These are phyloP conservation scores for Stenichneumon culpator DNA, from an alignment of 2,888 invertebrate genomes.

Conservation along the genomic window DNA sequence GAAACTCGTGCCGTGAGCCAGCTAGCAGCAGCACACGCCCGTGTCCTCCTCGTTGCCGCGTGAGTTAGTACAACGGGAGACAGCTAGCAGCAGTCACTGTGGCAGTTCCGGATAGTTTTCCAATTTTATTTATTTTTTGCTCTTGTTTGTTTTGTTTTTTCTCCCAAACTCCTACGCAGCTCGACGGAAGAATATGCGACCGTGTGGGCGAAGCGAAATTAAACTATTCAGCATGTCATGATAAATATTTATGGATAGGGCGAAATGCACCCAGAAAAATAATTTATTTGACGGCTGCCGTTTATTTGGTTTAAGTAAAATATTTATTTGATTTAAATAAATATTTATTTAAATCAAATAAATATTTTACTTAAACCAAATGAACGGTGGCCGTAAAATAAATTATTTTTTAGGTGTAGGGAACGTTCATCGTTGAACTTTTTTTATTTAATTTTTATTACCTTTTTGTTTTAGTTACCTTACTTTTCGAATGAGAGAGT, in stretches of 20 bases:
- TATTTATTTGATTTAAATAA: no score
- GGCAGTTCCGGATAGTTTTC: conserved; percentile 44
- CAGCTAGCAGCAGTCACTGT: conserved; percentile 42
- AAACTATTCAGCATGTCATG: neutral
- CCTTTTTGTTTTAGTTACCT: neutral
- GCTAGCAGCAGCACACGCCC: conserved; percentile 40
- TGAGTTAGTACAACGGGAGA: conserved; percentile 46
- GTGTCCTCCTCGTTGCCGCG: conserved; percentile 24
- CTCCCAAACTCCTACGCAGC: neutral
- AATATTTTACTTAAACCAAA: no score
- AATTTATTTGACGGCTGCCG: no score
- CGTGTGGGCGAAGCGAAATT: neutral
- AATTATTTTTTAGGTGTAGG: no score
- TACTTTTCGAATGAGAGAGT: neutral
- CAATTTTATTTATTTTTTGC: conserved; percentile 1
- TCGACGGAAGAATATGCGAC: conserved; percentile 7
- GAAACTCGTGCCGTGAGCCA: conserved; percentile 57
- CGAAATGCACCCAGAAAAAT: no score
- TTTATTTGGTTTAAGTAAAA: no score
- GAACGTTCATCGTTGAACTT: neutral
- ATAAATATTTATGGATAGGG: conserved; percentile 4
- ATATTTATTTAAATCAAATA: no score
- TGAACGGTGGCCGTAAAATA: no score
- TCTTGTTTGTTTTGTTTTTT: neutral
- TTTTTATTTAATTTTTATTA: neutral